Conservation (phyloP, 2,888 invertebrate genomes). For the Dinocampus coccinellae region DNA sequence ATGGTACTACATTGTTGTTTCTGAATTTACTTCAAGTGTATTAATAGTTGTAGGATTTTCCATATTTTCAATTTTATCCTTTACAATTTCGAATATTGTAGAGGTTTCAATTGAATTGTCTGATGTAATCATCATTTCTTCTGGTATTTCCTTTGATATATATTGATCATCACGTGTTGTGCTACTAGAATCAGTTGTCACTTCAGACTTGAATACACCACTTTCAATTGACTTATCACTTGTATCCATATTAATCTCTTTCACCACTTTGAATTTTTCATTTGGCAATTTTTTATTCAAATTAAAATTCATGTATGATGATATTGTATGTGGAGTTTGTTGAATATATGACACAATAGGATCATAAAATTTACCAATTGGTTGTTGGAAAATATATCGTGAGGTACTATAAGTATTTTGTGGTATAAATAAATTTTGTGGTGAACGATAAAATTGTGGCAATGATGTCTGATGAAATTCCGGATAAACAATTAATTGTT, state of each 20-base stretch:
- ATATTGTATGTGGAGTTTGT: conserved; percentile 13
- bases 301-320: background rate
- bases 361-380: conserved; percentile 8
- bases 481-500: conserved; percentile 38
- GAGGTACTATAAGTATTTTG: background rate
- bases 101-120: background rate
- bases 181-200: background rate
- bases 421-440: conserved; percentile 20
- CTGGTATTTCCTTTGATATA: background rate
- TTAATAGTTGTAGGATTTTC: background rate
- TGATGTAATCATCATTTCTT: background rate
- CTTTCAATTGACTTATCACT: background rate
- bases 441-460: conserved; percentile 20
- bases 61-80: background rate
- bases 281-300: background rate
- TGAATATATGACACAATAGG: conserved; percentile 28
- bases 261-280: background rate
- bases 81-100: background rate
- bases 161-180: background rate
- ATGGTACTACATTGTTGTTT: background rate
- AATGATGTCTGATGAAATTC: conserved; percentile 3
- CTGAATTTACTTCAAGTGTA: background rate
- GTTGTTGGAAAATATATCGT: conserved; percentile 16
- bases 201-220: background rate
- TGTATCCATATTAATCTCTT: background rate